phyloP scores from a whole-genome alignment of 2,888 invertebrate species.

The Auanema sp. region DNA sequence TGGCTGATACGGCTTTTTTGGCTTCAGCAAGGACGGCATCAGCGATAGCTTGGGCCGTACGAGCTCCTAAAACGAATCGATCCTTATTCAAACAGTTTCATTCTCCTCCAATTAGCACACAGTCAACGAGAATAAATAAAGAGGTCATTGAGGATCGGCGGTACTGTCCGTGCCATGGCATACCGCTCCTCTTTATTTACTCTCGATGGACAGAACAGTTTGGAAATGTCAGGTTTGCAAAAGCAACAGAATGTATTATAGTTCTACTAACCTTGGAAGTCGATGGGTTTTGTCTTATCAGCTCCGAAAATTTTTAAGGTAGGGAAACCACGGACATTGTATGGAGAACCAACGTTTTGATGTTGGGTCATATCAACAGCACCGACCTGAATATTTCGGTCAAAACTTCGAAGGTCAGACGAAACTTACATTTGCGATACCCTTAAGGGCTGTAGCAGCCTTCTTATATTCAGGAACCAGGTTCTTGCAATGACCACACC shows the following conservation, averaged over 20 bases:
- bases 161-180: too few relatives aligned
- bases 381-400: conserved; percentile 68
- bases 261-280: conserved; percentile 72
- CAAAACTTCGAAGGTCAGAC: conserved; percentile 1
- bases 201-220: too few relatives aligned
- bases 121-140: too few relatives aligned
- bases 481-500: conserved; percentile 76
- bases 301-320: conserved; percentile 90
- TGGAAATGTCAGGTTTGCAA: too few relatives aligned
- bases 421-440: conserved; percentile 79
- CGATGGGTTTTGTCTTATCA: conserved; percentile 80
- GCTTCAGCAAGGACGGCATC: conserved; percentile 82
- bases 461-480: conserved; percentile 91
- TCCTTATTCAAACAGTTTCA: background rate
- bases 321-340: conserved; percentile 86
- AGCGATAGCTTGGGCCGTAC: conserved; percentile 83
- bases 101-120: too few relatives aligned
- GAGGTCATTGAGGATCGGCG: too few relatives aligned
- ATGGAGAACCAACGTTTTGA: conserved; percentile 78
- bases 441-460: conserved; percentile 88
- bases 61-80: conserved; percentile 68
- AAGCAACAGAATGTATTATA: too few relatives aligned
- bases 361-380: conserved; percentile 90
- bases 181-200: too few relatives aligned
- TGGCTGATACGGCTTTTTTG: conserved; percentile 69